Evolutionary conservation across 2,888 invertebrate species (phyloP), one percentile per base, ranked within the genome.

Genomic region (Hymenopus coronatus): DNA sequence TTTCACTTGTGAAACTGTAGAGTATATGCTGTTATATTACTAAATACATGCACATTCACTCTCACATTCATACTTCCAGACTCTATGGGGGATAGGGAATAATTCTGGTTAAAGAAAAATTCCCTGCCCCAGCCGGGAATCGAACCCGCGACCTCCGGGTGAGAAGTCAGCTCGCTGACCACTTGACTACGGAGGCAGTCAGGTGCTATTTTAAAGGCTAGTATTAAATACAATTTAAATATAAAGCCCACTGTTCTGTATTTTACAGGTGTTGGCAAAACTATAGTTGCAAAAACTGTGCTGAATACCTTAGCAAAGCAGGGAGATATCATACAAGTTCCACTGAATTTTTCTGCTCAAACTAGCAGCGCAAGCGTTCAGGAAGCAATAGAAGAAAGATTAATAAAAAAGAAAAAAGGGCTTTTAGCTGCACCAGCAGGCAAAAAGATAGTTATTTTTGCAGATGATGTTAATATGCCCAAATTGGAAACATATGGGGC

Each of bases 381-480:
- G 94, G 97, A 97, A 93, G 97, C 98, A 93, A 95, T 98, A 88
- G 98, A 98, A 93, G 93, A 96, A 7, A 97, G 97, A 90, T 93
- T 98, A 90, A 98, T 98, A 92, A 97, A 96, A 92, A 95, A 97
- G 83, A 97, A 97, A 91, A 96, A 96, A 90, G 96, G 95, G 40
- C 94, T 97, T 9, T 93, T 98, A 83, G 97, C 98, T 14, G 97
- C 98, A 0, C 98, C 98, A 0, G 92, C 96, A 54, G 97, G 97
- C 20, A 98, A 98, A 93, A 96, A 96, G 90, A 95, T 98, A 0
- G 95, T 98, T 4, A 95, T 98, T 89, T 98, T 98, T 92, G 96
- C 98, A 30, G 98, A 98, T 92, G 98, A 98, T 92, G 96, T 98
- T 0, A 98, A 98, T 92, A 98, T 98, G 98, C 98, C 98, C 0